phyloP scores from a whole-genome alignment of 2,888 invertebrate species.

The Aporophyla lueneburgensis region DNA sequence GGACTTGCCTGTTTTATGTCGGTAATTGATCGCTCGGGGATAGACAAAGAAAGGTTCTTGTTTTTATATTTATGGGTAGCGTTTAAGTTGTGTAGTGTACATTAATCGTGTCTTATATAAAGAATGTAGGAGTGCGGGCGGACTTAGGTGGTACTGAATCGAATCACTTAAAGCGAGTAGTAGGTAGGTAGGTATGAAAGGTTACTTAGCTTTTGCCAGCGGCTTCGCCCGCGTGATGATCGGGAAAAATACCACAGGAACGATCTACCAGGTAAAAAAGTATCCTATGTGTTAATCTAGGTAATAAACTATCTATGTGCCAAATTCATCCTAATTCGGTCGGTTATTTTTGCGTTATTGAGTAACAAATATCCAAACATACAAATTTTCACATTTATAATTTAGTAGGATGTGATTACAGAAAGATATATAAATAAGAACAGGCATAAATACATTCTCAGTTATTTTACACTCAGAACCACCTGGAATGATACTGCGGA shows the following conservation, averaged over 20 bases:
- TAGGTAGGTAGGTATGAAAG: background rate
- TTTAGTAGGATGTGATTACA: background rate
- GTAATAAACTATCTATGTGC: no score
- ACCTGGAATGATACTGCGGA: slow-evolving; percentile 25
- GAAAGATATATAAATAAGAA: background rate
- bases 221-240: no score
- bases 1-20: slow-evolving; percentile 49
- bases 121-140: background rate
- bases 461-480: slow-evolving; percentile 7
- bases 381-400: no score
- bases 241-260: no score
- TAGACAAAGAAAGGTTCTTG: slow-evolving; percentile 26
- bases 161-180: background rate
- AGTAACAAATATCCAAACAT: no score
- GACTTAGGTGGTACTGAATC: background rate
- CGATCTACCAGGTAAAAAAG: no score
- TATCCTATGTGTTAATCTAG: no score
- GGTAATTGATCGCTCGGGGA: slow-evolving; percentile 54
- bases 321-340: no score
- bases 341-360: no score
- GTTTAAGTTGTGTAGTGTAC: slow-evolving; percentile 14
- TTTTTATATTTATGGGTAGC: slow-evolving; percentile 25
- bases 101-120: slow-evolving; percentile 11
- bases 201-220: background rate
- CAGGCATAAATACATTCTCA: background rate